phyloP scores from a whole-genome alignment of 2,888 invertebrate species.

The Isotomurus palustris region DNA sequence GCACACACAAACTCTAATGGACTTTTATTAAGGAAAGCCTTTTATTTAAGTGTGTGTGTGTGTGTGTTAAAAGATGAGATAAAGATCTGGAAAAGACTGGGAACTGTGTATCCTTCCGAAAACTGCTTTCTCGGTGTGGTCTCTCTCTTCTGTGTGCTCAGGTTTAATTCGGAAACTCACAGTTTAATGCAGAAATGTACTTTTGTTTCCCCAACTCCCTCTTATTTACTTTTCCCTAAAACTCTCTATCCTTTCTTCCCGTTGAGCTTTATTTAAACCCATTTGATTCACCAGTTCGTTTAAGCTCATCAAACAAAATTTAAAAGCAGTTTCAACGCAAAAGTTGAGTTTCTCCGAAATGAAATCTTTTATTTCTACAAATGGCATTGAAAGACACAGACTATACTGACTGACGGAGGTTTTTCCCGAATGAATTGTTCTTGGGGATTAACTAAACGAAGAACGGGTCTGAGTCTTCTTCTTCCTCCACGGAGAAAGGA shows the following conservation, averaged over 20 bases:
- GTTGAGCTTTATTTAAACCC: too few relatives aligned
- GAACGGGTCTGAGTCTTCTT: neutral
- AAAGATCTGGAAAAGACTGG: constrained; percentile 1
- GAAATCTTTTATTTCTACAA: neutral
- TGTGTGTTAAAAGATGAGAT: constrained; percentile 8
- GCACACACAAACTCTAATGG: too few relatives aligned
- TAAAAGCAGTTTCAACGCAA: constrained; percentile 29
- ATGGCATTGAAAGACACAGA: too few relatives aligned
- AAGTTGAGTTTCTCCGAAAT: constrained; percentile 3
- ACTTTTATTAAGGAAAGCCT: too few relatives aligned
- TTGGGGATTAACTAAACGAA: constrained; percentile 1
- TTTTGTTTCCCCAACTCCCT: neutral
- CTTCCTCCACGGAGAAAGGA: neutral
- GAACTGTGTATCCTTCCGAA: too few relatives aligned
- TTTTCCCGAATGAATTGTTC: too few relatives aligned
- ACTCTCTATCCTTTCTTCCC: constrained; percentile 1
- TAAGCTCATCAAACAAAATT: constrained; percentile 25
- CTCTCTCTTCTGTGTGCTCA: neutral
- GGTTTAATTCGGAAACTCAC: neutral
- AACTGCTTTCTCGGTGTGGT: neutral
- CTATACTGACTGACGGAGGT: too few relatives aligned
- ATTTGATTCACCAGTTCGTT: too few relatives aligned
- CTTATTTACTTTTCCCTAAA: constrained; percentile 8
- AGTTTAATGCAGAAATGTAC: neutral
- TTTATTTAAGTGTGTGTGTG: too few relatives aligned